Conservation (phyloP, 1,140 invertebrate genomes). For the Alviniconcha marisindica region DNA sequence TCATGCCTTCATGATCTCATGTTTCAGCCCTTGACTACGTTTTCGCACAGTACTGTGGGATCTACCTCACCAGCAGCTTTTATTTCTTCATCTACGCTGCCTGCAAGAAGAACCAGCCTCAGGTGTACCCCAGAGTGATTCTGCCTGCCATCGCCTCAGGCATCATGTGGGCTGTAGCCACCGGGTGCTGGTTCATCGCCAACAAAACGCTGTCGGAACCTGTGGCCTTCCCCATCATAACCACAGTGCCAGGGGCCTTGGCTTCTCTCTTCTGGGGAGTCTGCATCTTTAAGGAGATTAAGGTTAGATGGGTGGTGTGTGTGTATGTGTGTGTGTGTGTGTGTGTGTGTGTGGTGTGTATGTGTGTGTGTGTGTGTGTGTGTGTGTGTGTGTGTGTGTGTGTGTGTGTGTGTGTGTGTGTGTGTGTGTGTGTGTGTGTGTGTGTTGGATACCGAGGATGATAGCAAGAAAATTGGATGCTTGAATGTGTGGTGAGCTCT, state of each 20-base stretch:
- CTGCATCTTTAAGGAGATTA: constrained; percentile 69
- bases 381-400: not conserved
- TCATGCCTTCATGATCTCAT: too few relatives aligned
- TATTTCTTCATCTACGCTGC: constrained; percentile 75
- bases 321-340: too few relatives aligned
- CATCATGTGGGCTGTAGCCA: constrained; percentile 76
- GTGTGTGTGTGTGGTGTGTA: too few relatives aligned
- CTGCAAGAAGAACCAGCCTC: constrained; percentile 72
- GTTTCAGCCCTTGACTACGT: constrained; percentile 76
- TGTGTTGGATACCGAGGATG: too few relatives aligned
- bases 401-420: constrained; percentile 1
- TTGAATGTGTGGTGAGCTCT: too few relatives aligned
- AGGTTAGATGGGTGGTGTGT: constrained; percentile 40
- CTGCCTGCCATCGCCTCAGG: constrained; percentile 76
- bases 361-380: too few relatives aligned
- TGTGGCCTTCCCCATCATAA: constrained; percentile 76
- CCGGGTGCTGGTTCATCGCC: constrained; percentile 76
- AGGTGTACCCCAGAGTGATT: constrained; percentile 74
- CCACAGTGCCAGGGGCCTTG: constrained; percentile 65
- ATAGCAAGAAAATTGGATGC: too few relatives aligned
- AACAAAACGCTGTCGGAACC: constrained; percentile 75
- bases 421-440: not conserved
- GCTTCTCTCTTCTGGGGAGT: constrained; percentile 68
- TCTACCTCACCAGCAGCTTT: constrained; percentile 73
- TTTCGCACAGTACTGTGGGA: constrained; percentile 77